A percentile compares a stretch with the other conserved stretches of the same genome.
Evolutionary conservation across 2,888 invertebrate species (phyloP).

Genomic region (Hyalella azteca): DNA sequence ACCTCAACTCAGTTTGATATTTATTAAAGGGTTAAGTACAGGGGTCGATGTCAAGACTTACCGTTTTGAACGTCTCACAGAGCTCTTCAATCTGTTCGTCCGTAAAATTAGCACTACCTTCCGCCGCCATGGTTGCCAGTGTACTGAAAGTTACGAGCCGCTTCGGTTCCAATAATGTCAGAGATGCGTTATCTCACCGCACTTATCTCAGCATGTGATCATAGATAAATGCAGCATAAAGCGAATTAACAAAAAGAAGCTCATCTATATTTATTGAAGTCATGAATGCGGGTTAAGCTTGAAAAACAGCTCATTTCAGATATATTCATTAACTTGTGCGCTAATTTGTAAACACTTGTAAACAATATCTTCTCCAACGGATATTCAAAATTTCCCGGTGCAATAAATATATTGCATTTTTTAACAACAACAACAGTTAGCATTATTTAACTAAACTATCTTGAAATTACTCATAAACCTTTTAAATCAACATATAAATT

Average conservation of each 20-base stretch:
- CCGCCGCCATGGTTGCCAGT: not conserved
- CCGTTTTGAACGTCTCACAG: constrained; percentile 32
- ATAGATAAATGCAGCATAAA: not conserved
- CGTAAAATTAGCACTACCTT: constrained; percentile 33
- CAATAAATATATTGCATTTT: no score
- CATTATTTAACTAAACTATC: no score
- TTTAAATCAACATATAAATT: no score
- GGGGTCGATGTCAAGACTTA: not conserved
- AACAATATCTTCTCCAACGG: not conserved
- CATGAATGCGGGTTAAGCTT: not conserved
- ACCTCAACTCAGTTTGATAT: no score
- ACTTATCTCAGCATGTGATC: constrained; percentile 29
- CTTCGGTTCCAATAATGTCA: constrained; percentile 21
- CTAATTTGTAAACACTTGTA: not conserved
- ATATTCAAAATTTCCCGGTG: not conserved
- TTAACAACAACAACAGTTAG: no score
- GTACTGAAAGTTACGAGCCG: not conserved
- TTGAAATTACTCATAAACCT: no score
- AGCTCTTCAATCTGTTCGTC: constrained; percentile 31
- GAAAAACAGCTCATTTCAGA: not conserved
- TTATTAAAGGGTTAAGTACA: no score
- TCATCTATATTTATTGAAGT: no score
- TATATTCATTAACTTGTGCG: not conserved
- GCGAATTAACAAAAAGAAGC: not conserved
- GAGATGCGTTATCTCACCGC: not conserved